These are phyloP conservation scores for Eupeodes latifasciatus DNA, from an alignment of 2,888 invertebrate genomes.

Conservation along the genomic window DNA sequence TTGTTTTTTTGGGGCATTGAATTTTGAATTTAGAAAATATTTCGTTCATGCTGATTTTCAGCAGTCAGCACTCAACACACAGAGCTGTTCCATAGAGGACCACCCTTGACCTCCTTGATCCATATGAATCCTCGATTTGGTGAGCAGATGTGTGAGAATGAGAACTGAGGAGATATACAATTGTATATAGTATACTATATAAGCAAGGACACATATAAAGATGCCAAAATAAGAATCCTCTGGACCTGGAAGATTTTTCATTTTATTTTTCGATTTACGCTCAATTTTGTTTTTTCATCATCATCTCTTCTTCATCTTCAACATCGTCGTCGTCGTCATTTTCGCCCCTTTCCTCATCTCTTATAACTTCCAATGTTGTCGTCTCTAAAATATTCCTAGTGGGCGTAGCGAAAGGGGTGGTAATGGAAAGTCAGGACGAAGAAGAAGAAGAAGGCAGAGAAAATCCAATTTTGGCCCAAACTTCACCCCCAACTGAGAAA, in stretches of 20 bases:
- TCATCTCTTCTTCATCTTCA: slow-evolving; percentile 45
- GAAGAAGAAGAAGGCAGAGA: slow-evolving; percentile 15
- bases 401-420: neutral
- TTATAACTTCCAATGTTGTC: neutral
- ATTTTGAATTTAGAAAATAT: slow-evolving; percentile 66
- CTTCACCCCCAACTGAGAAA: slow-evolving; percentile 71
- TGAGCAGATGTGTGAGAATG: slow-evolving; percentile 46
- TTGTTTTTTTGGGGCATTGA: slow-evolving; percentile 66
- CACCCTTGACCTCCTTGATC: slow-evolving; percentile 64
- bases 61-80: slow-evolving; percentile 13
- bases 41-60: slow-evolving; percentile 37
- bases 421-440: too few relatives aligned
- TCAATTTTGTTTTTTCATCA: slow-evolving; percentile 69
- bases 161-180: neutral
- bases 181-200: neutral
- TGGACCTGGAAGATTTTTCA: slow-evolving; percentile 51
- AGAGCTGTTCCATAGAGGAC: neutral
- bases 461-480: slow-evolving; percentile 73
- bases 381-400: slow-evolving; percentile 68
- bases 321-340: slow-evolving; percentile 37
- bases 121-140: slow-evolving; percentile 55
- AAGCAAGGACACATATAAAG: neutral
- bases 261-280: slow-evolving; percentile 74
- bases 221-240: slow-evolving; percentile 1
- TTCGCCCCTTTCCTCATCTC: slow-evolving; percentile 1